Conservation (phyloP, 2,888 invertebrate genomes). For the Microctonus hyperodae region DNA sequence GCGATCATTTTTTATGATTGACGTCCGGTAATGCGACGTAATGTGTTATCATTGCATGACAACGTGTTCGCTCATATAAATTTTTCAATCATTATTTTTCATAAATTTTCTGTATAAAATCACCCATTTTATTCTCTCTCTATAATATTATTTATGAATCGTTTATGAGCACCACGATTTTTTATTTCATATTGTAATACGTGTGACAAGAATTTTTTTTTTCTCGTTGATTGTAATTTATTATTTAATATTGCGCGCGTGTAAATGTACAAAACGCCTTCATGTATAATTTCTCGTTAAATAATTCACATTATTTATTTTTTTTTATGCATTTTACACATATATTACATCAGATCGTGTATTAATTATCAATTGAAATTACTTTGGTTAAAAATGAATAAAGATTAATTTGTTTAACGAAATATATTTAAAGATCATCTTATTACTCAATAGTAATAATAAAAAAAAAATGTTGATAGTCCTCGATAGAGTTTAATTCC, state of each 20-base stretch:
- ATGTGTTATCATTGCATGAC: conserved; percentile 1
- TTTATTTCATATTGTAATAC: background rate
- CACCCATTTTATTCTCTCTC: background rate
- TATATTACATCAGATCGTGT: no score
- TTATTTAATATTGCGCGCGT: background rate
- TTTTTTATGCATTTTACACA: background rate
- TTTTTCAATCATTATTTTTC: conserved; percentile 12
- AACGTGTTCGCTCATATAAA: background rate
- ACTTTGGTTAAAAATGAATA: background rate
- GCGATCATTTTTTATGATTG: conserved; percentile 13
- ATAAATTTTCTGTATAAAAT: background rate
- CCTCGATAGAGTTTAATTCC: background rate
- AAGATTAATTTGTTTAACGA: background rate
- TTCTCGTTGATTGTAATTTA: background rate
- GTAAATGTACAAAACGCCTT: background rate
- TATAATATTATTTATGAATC: background rate
- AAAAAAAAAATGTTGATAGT: background rate
- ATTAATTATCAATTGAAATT: conserved; percentile 6
- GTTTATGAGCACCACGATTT: background rate
- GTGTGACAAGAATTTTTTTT: no score
- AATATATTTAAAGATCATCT: background rate
- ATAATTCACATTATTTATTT: background rate
- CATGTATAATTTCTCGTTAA: background rate
- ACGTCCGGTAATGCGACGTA: conserved; percentile 20
- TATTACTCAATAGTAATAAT: background rate